phyloP scores from a whole-genome alignment of 2,888 invertebrate species.

The Eustalomyia histrio region DNA sequence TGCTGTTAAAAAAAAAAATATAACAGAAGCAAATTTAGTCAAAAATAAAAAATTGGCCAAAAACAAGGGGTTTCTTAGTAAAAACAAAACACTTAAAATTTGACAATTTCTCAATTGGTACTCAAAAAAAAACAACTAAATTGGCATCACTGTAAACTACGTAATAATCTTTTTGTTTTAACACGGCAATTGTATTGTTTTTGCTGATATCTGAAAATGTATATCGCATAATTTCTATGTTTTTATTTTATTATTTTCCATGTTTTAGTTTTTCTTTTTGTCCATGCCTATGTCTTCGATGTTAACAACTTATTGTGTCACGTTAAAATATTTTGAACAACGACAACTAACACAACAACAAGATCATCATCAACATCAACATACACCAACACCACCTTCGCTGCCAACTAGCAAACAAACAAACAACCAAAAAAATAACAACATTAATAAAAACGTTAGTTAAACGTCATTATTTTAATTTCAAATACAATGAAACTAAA shows the following conservation, averaged over 20 bases:
- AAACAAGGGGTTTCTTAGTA: no score
- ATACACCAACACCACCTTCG: not conserved
- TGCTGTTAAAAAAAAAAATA: no score
- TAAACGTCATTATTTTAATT: constrained; percentile 60
- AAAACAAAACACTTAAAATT: no score
- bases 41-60: no score
- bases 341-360: constrained; percentile 32
- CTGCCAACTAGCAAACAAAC: not conserved
- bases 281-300: constrained; percentile 38
- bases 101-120: no score
- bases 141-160: no score
- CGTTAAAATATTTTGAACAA: constrained; percentile 50
- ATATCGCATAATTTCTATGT: constrained; percentile 52
- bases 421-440: constrained; percentile 21
- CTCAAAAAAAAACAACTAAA: no score
- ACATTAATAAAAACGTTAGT: constrained; percentile 32
- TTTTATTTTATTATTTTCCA: constrained; percentile 43
- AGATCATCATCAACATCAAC: not conserved
- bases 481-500: not conserved
- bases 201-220: constrained; percentile 32
- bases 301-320: constrained; percentile 64
- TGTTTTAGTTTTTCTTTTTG: constrained; percentile 49
- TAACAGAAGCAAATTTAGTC: no score
- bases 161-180: no score
- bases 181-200: not conserved